Percentiles rank a stretch among this genome's conserved stretches.
Conservation (phyloP, 1,140 invertebrate genomes). For the Papilio glaucus region DNA sequence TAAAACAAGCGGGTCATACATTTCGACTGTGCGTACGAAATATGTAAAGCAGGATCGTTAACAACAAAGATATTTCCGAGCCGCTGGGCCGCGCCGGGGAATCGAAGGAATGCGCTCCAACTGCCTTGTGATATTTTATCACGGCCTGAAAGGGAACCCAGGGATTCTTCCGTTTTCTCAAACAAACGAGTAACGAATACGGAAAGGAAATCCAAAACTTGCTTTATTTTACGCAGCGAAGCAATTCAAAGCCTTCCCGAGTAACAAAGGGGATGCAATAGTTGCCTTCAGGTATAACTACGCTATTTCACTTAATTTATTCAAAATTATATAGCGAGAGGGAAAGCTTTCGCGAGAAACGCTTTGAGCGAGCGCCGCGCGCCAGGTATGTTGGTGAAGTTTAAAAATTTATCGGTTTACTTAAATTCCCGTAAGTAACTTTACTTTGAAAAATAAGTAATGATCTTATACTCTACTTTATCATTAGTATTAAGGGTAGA, state of each 20-base stretch:
- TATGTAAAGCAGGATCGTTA: conserved; percentile 56
- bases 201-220: conserved; percentile 73
- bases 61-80: conserved; percentile 71
- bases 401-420: conserved; percentile 19
- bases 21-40: conserved; percentile 22
- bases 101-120: conserved; percentile 71
- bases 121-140: conserved; percentile 78
- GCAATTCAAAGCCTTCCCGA: conserved; percentile 71
- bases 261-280: conserved; percentile 64
- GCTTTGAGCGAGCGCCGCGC: conserved; percentile 11
- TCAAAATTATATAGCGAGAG: conserved; percentile 31
- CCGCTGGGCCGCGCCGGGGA: conserved; percentile 57
- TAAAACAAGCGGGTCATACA: conserved; percentile 20
- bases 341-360: conserved; percentile 24
- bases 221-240: conserved; percentile 67
- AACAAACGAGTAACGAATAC: conserved; percentile 76
- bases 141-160: conserved; percentile 71
- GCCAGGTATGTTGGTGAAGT: conserved; percentile 23
- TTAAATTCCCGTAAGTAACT: not conserved
- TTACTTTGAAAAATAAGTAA: not conserved
- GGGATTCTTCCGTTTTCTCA: conserved; percentile 73
- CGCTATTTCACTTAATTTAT: conserved; percentile 42
- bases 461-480: not conserved
- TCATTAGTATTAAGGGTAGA: not conserved
- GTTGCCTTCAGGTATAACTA: conserved; percentile 50